Evolutionary conservation across 2,113 vertebrate genomes (phyloP), one percentile per base, ranked within the genome.

Genomic region (Phrynosoma blainvillii): DNA sequence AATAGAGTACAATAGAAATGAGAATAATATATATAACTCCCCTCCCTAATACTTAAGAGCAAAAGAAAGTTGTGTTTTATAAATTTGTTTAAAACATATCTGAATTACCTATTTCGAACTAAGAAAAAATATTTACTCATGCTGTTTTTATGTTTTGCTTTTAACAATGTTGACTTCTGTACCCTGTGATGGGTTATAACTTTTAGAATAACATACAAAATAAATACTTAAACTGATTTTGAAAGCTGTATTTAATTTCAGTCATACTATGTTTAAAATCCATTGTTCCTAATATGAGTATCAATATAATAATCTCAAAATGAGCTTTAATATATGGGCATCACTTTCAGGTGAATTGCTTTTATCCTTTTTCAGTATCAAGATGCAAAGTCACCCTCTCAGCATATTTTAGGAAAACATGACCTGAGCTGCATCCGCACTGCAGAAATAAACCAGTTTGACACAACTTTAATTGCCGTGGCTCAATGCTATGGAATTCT

Each of bases 51-150:
- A 62, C 20, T 81, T 25, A 62, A 81, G 30, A 14, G 87, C 13
- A 62, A 59, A 85, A 86, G 47, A 89, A 68, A 40, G 32, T 16
- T 79, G 68, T 88, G 30, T 52, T 78, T 82, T 10, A 1, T 76
- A 5, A 75, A 36, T 74, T 74, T 84, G 12, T 0, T 18, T 87
- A 85, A 88, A 32, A 59, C 1, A 77, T 5, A 25, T 13, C 5
- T 68, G 73, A 12, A 13, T 75, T 78, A 71, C 27, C 76, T 59
- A 4, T 10, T 56, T 21, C 0, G 0, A 87, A 84, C 23, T 59
- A 82, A 86, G 79, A 42, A 8, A 5, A 89, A 18, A 32, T 9
- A 12, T 25, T 79, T 82, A 16, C 9, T 90, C 79, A 21, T 12
- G 88, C 9, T 83, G 25, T 3, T 84, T 76, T 77, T 62, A n/a